Evolutionary conservation across 1,140 invertebrate genomes (phyloP).

Genomic region (Diachasma alloeum): DNA sequence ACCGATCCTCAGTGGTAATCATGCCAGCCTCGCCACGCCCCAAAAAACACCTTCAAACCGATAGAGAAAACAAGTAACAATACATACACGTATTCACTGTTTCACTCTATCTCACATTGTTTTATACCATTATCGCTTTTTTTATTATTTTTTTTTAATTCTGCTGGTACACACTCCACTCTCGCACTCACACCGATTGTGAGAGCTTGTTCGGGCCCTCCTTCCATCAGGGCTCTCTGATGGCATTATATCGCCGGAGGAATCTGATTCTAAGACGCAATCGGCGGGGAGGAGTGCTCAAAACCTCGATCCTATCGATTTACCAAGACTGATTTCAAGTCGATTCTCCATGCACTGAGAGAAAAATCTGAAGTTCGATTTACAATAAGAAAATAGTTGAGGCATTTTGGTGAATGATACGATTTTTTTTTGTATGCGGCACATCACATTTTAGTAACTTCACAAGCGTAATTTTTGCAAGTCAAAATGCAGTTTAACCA

Average conservation of each 20-base stretch:
- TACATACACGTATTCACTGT: slow-evolving; percentile 22
- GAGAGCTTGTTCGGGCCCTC: neutral
- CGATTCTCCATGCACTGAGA: neutral
- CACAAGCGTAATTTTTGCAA: no score
- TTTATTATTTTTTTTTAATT: neutral
- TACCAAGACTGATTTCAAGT: neutral
- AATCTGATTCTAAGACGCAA: slow-evolving; percentile 40
- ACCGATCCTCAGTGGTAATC: slow-evolving; percentile 64
- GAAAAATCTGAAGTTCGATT: no score
- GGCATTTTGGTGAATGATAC: no score
- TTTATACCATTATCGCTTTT: neutral
- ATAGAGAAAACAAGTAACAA: slow-evolving; percentile 11
- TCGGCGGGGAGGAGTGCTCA: neutral
- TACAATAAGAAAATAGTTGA: no score
- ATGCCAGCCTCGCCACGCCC: slow-evolving; percentile 61
- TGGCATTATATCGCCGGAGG: slow-evolving; percentile 29
- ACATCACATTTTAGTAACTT: no score
- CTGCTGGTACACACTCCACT: neutral
- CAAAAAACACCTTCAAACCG: slow-evolving; percentile 62
- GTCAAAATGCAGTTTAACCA: no score
- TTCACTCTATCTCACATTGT: slow-evolving; percentile 24
- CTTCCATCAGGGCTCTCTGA: neutral
- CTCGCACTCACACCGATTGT: neutral
- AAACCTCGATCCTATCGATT: neutral
- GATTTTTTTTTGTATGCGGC: no score